Evolutionary conservation across 2,113 vertebrate species (phyloP).

Genomic region (Cinclus mexicanus): DNA sequence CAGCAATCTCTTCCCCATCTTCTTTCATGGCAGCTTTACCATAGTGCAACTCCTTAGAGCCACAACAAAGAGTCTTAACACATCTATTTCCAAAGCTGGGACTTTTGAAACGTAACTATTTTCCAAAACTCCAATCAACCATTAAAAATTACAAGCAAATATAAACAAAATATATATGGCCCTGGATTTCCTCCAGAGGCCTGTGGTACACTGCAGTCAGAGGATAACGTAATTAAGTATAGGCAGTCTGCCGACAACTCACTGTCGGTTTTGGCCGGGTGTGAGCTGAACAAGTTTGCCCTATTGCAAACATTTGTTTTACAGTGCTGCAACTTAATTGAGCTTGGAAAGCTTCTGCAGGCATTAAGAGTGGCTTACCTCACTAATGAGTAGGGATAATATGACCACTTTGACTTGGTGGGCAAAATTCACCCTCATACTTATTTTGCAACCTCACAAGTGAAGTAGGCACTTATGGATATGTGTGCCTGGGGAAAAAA

Average conservation of each 20-base stretch:
- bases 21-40: not conserved
- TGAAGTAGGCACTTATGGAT: not conserved
- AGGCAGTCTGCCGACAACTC: not conserved
- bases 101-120: conserved; percentile 25
- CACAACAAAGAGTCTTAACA: not conserved
- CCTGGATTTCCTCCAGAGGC: conserved; percentile 46
- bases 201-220: conserved; percentile 25
- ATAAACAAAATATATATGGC: conserved; percentile 49
- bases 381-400: not conserved
- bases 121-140: conserved; percentile 13
- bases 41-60: not conserved
- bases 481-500: not conserved
- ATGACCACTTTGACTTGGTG: not conserved
- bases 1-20: not conserved
- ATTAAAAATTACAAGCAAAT: conserved; percentile 52
- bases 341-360: not conserved
- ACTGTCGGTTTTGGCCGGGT: not conserved
- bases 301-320: conserved; percentile 45
- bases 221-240: not conserved
- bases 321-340: conserved; percentile 16
- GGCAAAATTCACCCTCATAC: not conserved
- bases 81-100: not conserved
- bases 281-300: conserved; percentile 40
- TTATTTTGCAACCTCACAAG: not conserved
- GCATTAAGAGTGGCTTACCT: not conserved